Evolutionary conservation across 2,888 invertebrate genomes (phyloP).

Genomic region (Eupithecia dodoneata): DNA sequence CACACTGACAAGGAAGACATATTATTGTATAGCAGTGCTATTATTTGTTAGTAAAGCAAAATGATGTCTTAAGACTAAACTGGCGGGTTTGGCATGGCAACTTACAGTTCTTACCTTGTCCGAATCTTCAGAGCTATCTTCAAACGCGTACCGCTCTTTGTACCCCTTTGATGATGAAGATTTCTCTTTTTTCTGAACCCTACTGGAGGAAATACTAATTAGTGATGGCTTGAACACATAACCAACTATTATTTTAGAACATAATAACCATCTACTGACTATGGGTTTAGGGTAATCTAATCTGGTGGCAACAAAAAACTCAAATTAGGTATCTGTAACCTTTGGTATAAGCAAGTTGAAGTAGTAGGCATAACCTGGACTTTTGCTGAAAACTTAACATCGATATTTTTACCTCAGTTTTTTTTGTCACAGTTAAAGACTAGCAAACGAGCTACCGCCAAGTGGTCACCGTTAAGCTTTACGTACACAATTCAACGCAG

Average conservation of each 20-base stretch:
- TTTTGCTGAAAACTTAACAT: too few species aligned
- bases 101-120: constrained; percentile 63
- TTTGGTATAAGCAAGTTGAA: background rate
- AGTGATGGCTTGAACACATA: constrained; percentile 8
- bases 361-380: background rate
- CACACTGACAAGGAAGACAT: background rate
- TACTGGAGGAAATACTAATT: constrained; percentile 50
- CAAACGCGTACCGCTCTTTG: constrained; percentile 79
- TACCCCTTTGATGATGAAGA: constrained; percentile 80
- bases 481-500: too few species aligned
- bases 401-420: background rate
- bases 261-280: background rate
- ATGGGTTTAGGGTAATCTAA: background rate
- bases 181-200: constrained; percentile 85
- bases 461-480: too few species aligned
- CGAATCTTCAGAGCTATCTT: constrained; percentile 81
- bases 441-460: too few species aligned
- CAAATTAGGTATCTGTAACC: background rate
- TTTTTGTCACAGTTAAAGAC: too few species aligned
- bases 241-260: background rate
- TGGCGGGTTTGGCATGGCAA: background rate
- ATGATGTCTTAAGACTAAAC: background rate
- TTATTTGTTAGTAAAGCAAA: background rate
- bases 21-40: background rate
- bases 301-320: background rate